A percentile compares a stretch with the other conserved stretches of the same genome.
These are phyloP conservation scores for Otus sunia DNA, from an alignment of 2,113 vertebrate genomes.

Conservation along the genomic window DNA sequence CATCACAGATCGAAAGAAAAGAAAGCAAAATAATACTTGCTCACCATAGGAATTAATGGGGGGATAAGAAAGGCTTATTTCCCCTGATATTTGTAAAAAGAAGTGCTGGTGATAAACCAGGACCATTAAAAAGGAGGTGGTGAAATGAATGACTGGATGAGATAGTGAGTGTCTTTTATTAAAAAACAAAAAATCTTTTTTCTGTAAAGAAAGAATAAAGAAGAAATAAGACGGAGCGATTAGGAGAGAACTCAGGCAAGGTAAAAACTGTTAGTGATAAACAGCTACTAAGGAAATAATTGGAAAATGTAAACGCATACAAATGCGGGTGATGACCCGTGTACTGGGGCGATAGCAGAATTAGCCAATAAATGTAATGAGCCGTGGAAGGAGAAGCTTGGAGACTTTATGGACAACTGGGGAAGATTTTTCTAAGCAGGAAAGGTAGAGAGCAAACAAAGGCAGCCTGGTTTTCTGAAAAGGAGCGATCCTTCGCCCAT, in stretches of 20 bases:
- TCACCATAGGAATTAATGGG: not conserved
- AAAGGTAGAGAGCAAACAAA: not conserved
- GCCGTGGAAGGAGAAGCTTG: not conserved
- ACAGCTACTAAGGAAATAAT: conserved; percentile 24
- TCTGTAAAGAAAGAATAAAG: not conserved
- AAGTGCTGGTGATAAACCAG: conserved; percentile 15
- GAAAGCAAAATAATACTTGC: not conserved
- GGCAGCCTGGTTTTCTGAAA: not conserved
- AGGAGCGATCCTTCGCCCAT: rapidly evolving
- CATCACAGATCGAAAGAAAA: not conserved
- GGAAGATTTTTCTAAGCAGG: not conserved
- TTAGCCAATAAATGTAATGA: conserved; percentile 21
- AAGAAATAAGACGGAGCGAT: not conserved
- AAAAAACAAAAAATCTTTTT: not conserved
- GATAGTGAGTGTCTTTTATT: not conserved
- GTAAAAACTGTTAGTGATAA: conserved; percentile 13
- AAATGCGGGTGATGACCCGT: not conserved
- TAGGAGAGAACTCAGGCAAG: not conserved
- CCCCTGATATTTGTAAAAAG: conserved; percentile 42
- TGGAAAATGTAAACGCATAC: conserved; percentile 24
- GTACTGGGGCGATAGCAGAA: not conserved
- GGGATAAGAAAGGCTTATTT: conserved; percentile 7
- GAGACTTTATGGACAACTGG: not conserved
- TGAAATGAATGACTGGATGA: not conserved
- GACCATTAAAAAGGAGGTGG: not conserved